Evolutionary conservation across 2,797 vertebrate genomes (phyloP).

Genomic region (Channa striata): DNA sequence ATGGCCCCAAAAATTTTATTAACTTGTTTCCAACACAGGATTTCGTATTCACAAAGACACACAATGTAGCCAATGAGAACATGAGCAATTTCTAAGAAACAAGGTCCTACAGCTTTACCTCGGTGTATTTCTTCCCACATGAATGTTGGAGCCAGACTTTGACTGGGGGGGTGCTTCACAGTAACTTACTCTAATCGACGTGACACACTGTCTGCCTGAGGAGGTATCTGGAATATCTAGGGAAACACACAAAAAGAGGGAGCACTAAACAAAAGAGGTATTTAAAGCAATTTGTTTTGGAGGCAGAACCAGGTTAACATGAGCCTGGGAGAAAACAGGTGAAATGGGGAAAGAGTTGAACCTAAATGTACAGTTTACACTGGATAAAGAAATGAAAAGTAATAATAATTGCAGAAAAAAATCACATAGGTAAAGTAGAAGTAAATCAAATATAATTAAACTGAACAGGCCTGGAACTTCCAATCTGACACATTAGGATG

Average conservation of each 20-base stretch:
- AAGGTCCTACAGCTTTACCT: conserved; percentile 9
- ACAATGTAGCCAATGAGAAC: conserved; percentile 15
- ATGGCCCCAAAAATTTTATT: neutral
- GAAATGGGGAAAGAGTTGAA: neutral
- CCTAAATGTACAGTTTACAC: conserved; percentile 2
- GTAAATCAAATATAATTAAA: conserved; percentile 47
- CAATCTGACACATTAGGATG: conserved; percentile 55
- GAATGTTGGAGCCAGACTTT: conserved; percentile 20
- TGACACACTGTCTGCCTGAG: conserved; percentile 45
- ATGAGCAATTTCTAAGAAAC: conserved; percentile 21
- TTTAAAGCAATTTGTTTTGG: conserved; percentile 17
- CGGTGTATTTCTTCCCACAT: conserved; percentile 33
- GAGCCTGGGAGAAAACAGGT: conserved; percentile 1
- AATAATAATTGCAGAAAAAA: neutral
- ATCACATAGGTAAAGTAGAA: neutral
- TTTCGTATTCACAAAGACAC: conserved; percentile 23
- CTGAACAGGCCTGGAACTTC: conserved; percentile 34
- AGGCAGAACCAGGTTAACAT: conserved; percentile 29
- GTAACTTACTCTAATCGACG: conserved; percentile 37
- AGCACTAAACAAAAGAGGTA: conserved; percentile 31
- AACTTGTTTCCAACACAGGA: neutral
- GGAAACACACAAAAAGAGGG: neutral
- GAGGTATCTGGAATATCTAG: conserved; percentile 22
- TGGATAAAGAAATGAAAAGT: neutral
- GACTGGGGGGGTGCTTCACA: conserved; percentile 41